Conservation (phyloP, 1,140 invertebrate genomes). For the Drosophila saltans region DNA sequence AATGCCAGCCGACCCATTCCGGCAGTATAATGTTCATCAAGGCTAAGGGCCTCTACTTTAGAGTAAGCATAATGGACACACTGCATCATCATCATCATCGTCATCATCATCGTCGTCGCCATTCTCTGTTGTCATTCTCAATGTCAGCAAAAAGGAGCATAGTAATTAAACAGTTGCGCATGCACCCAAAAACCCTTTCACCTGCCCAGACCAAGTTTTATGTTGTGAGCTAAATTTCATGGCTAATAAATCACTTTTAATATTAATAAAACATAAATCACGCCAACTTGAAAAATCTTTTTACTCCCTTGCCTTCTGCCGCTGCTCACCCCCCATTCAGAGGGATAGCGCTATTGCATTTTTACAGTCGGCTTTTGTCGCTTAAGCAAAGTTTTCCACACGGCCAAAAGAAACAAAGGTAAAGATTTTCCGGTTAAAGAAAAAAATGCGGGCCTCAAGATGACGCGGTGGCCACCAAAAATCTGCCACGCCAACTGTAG, state of each 20-base stretch:
- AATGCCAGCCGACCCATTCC: conserved; percentile 36
- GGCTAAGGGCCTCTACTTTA: conserved; percentile 1
- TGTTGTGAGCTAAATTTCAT: conserved; percentile 57
- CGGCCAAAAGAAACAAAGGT: conserved; percentile 4
- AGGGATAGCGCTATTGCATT: background rate
- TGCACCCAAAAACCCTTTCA: conserved; percentile 33
- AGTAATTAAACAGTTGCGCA: conserved; percentile 71
- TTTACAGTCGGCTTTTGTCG: conserved; percentile 7
- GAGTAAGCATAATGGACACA: conserved; percentile 36
- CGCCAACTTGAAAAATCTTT: conserved; percentile 58
- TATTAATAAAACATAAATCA: conserved; percentile 82
- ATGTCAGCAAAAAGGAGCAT: background rate
- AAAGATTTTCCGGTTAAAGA: background rate
- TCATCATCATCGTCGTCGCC: background rate
- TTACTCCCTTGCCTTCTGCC: too few species aligned
- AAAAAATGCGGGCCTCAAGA: conserved; percentile 10
- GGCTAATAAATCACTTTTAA: conserved; percentile 82
- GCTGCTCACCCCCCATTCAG: too few species aligned
- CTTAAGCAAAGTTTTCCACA: background rate
- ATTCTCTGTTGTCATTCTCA: conserved; percentile 2
- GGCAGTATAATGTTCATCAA: conserved; percentile 61
- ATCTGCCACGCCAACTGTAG: background rate
- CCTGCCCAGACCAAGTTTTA: conserved; percentile 31
- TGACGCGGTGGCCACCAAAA: conserved; percentile 4
- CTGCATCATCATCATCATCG: conserved; percentile 17